Percentiles rank a stretch among this genome's conserved stretches.
phyloP scores from a whole-genome alignment of 2,113 vertebrate species.

The Passer domesticus region DNA sequence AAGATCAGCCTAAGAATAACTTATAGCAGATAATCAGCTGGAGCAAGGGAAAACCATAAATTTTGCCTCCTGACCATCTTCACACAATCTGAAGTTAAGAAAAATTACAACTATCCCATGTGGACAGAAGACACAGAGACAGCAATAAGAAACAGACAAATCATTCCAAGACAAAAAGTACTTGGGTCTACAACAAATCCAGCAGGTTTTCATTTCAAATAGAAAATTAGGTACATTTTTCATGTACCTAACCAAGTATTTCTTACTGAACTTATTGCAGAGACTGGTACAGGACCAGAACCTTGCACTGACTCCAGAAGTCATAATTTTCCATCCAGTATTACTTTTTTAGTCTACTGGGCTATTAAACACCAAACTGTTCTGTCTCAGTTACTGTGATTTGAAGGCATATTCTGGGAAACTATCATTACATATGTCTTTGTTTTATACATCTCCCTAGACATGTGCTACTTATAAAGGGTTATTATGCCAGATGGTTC shows the following conservation, averaged over 20 bases:
- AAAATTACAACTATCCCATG: neutral
- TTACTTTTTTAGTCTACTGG: neutral
- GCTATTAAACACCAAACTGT: neutral
- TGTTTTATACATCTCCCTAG: neutral
- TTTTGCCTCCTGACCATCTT: neutral
- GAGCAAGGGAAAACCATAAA: neutral
- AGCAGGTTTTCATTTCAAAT: neutral
- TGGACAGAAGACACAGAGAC: neutral
- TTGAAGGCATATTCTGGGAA: neutral
- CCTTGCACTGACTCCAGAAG: neutral
- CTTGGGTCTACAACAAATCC: neutral
- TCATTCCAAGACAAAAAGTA: neutral
- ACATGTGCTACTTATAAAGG: neutral
- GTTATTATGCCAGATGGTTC: neutral
- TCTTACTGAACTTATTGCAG: neutral
- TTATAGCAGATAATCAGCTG: neutral
- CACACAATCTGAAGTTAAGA: neutral
- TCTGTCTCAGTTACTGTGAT: neutral
- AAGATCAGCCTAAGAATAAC: slow-evolving; percentile 5
- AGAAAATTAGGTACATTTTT: neutral
- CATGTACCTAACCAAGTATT: neutral
- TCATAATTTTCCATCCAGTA: neutral
- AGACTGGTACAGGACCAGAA: neutral
- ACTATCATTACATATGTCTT: neutral
- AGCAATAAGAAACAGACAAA: neutral